Evolutionary conservation across 2,797 vertebrate species (phyloP).

Genomic region (Anabas testudineus): DNA sequence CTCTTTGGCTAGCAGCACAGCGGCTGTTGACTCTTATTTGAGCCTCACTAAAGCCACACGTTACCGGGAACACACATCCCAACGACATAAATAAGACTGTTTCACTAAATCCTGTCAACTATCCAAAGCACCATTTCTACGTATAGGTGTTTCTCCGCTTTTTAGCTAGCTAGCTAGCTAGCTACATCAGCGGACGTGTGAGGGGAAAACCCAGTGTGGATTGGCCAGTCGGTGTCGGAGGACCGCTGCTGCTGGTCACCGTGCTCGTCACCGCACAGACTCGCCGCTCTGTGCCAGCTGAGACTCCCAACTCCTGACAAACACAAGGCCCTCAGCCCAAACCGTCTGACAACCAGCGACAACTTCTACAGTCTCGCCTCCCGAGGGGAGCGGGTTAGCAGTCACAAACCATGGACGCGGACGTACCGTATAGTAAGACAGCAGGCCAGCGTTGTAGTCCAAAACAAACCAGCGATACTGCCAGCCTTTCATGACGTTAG

Average conservation of each 20-base stretch:
- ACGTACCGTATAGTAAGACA: slow-evolving; percentile 97
- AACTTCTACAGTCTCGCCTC: slow-evolving; percentile 27
- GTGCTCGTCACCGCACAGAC: slow-evolving; percentile 59
- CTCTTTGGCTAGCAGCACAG: slow-evolving; percentile 6
- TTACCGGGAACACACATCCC: background rate
- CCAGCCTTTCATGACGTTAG: slow-evolving; percentile 99
- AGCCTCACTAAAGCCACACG: background rate
- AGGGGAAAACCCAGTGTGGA: slow-evolving; percentile 29
- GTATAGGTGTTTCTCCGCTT: background rate
- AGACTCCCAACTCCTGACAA: slow-evolving; percentile 80
- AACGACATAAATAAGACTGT: accelerated
- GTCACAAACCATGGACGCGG: background rate
- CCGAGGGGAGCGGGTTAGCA: accelerated
- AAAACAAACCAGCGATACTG: slow-evolving; percentile 99
- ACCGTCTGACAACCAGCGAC: slow-evolving; percentile 35
- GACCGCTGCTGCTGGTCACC: slow-evolving; percentile 67
- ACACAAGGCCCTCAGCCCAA: slow-evolving; percentile 71
- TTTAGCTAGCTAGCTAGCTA: slow-evolving; percentile 54
- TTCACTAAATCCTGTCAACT: background rate
- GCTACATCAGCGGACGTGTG: slow-evolving; percentile 57
- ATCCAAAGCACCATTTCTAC: background rate
- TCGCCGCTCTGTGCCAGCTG: slow-evolving; percentile 75
- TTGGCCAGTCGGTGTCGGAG: slow-evolving; percentile 60
- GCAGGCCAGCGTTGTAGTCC: slow-evolving; percentile 95
- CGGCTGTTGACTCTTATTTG: background rate